Conservation (phyloP, 1,140 invertebrate genomes). For the Oreohelix idahoensis region DNA sequence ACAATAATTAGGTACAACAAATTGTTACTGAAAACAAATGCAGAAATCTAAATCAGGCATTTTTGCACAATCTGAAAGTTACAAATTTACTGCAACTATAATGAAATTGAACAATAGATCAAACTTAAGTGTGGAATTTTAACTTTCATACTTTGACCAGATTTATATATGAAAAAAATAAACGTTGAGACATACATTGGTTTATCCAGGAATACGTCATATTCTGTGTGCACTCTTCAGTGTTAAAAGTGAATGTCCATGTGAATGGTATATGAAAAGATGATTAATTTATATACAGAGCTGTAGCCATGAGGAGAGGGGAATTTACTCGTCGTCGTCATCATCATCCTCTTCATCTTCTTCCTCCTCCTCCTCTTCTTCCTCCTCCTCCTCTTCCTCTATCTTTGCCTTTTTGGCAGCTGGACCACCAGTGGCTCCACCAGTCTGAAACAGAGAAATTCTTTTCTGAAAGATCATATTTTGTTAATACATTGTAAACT, state of each 20-base stretch:
- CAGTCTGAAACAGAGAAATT: constrained; percentile 17
- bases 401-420: constrained; percentile 42
- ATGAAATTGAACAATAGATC: too few species aligned
- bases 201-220: too few species aligned
- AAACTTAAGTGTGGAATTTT: background rate
- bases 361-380: constrained; percentile 57
- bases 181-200: too few species aligned
- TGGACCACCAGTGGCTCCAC: constrained; percentile 10
- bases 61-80: too few species aligned
- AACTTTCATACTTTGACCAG: background rate
- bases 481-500: too few species aligned
- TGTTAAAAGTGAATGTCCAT: background rate
- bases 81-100: too few species aligned
- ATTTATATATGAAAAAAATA: too few species aligned
- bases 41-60: too few species aligned
- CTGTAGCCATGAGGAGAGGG: background rate
- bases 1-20: too few species aligned
- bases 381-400: constrained; percentile 51
- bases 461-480: too few species aligned
- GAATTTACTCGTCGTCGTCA: constrained; percentile 41
- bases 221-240: too few species aligned
- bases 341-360: constrained; percentile 54
- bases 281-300: background rate
- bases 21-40: too few species aligned
- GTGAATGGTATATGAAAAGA: background rate